Conservation (phyloP, 2,113 vertebrate genomes). For the Balaenoptera acutorostrata region DNA sequence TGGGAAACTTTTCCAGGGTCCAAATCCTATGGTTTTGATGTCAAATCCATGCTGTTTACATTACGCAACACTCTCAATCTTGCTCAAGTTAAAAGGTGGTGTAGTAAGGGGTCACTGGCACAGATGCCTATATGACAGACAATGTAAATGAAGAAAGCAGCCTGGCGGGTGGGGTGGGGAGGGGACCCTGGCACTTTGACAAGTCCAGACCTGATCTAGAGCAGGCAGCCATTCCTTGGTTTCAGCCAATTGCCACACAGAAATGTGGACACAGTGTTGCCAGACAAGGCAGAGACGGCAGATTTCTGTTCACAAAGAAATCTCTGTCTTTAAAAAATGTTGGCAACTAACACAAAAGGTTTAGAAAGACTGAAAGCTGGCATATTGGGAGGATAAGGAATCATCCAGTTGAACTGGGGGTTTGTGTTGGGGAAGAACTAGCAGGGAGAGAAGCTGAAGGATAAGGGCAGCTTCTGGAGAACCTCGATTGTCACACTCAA, state of each 20-base stretch:
- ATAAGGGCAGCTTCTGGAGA: not conserved
- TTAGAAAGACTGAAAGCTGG: not conserved
- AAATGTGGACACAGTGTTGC: not conserved
- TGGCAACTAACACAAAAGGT: not conserved
- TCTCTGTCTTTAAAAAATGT: not conserved
- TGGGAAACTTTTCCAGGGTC: not conserved
- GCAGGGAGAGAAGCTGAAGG: not conserved
- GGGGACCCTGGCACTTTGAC: not conserved
- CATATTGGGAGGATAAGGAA: not conserved
- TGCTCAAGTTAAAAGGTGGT: slow-evolving; percentile 7
- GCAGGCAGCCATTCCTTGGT: not conserved
- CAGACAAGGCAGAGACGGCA: not conserved
- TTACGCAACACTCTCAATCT: not conserved
- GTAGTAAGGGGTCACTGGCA: not conserved
- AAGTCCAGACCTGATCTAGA: not conserved
- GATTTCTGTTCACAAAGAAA: not conserved
- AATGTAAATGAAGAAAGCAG: not conserved
- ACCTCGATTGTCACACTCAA: not conserved
- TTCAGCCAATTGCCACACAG: not conserved
- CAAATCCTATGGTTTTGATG: not conserved
- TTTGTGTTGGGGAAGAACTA: not conserved
- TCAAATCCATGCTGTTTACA: not conserved
- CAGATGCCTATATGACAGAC: not conserved
- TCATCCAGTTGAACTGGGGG: not conserved
- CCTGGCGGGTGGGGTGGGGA: not conserved